Base-by-base conservation (phyloP, 1,140 invertebrate genomes). In the Atta texana region DNA sequence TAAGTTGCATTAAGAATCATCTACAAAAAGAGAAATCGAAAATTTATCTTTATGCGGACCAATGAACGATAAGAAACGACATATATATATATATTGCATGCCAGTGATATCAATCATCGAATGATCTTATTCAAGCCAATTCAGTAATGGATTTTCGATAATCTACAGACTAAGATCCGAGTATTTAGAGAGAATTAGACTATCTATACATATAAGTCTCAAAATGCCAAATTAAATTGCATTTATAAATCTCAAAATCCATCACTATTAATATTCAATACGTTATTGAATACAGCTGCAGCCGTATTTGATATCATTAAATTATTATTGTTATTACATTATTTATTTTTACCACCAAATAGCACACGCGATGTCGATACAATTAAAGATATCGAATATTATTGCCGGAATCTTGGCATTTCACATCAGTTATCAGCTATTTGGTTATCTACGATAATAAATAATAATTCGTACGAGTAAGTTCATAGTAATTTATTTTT, bases 21-120 rank as follows among this genome's bases (percentile, higher is more conserved):
- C 7, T 0, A 1, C 7, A 24, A 21, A 57, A 71, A 39, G 5
- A 53, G 16, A 55, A 72, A n/a, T 18, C 18, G 12, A 69, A 81
- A 14, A 81, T 81, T 81, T 71, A 72, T 81, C 78, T 81, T 71
- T 81, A 7, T 44, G 10, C 51, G n/a, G 64, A 55, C 77, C 49
- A 31, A 71, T 81, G 78, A 81, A 81, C 49, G 78, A 81, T 81
- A 81, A 81, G 61, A 66, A 78, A 66, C 28, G 31, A 71, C 21
- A n/a, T 39, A 53, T 3, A 34, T 44, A 6, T n/a, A n/a, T n/a
- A 34, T 44, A 6, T 28, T 31, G 16, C 14, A 44, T 28, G 16
- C 8, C 49, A 10, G 7, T 39, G 39, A 57, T 57, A 78, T 34
- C 39, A 64, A 78, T 78, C 44, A 14, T 1, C 39, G 6, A 24